These are phyloP conservation scores for Calonectris borealis DNA, from an alignment of 2,113 vertebrate species.

Conservation along the genomic window DNA sequence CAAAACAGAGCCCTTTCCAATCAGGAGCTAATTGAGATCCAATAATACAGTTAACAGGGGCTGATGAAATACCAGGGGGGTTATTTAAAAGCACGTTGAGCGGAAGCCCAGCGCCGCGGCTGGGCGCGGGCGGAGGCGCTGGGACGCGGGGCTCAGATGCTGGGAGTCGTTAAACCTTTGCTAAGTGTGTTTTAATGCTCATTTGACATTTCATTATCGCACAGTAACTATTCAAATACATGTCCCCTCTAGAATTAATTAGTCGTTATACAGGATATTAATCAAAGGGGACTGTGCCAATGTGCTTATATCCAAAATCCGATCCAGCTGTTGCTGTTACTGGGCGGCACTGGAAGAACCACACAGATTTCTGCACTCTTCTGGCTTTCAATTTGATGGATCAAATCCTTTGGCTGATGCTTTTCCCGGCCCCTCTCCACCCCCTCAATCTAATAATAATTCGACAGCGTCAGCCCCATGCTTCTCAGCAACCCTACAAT, in stretches of 20 bases:
- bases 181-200: constrained; percentile 60
- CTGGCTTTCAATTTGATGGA: constrained; percentile 27
- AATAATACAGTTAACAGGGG: not conserved
- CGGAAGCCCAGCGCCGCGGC: not conserved
- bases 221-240: not conserved
- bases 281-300: constrained; percentile 12
- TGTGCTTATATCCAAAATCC: not conserved
- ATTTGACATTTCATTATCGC: constrained; percentile 44
- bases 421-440: constrained; percentile 43
- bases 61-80: not conserved
- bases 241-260: constrained; percentile 48
- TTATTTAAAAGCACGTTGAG: not conserved
- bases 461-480: constrained; percentile 9
- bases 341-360: not conserved
- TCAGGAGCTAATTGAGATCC: constrained; percentile 23
- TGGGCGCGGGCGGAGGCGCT: not conserved
- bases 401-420: constrained; percentile 22
- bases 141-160: not conserved
- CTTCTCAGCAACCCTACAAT: not conserved
- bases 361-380: not conserved
- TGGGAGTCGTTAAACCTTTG: constrained; percentile 34
- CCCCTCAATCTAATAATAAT: constrained; percentile 60
- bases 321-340: not conserved
- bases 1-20: not conserved
- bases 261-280: constrained; percentile 20